A percentile compares a stretch with the other conserved stretches of the same genome.
phyloP scores from a whole-genome alignment of 2,888 invertebrate species.

The Mythimna vitellina region DNA sequence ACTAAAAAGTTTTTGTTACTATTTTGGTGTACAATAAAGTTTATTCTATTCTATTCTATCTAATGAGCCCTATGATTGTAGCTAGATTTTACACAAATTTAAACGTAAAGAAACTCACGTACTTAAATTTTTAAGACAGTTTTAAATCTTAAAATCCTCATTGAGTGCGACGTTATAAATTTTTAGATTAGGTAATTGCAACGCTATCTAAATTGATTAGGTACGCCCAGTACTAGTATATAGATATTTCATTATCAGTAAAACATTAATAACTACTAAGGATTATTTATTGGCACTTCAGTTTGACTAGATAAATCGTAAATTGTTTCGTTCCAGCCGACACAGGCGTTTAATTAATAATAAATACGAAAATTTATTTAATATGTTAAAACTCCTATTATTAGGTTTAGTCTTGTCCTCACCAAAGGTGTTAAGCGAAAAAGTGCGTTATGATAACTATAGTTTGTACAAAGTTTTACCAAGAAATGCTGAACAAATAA shows the following conservation, averaged over 20 bases:
- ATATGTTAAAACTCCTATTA: conserved; percentile 54
- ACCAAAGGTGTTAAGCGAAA: conserved; percentile 63
- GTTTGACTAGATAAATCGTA: conserved; percentile 15
- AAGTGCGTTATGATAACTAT: conserved; percentile 74
- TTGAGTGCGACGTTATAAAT: background rate
- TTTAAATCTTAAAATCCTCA: conserved; percentile 4
- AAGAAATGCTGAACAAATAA: conserved; percentile 80
- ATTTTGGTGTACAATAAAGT: no score
- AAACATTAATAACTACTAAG: conserved; percentile 26
- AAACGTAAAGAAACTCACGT: no score
- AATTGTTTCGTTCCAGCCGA: background rate
- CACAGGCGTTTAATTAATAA: background rate
- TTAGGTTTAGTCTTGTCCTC: conserved; percentile 43
- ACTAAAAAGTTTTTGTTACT: no score
- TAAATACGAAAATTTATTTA: background rate
- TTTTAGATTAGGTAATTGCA: background rate
- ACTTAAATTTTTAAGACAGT: background rate
- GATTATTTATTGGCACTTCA: conserved; percentile 21
- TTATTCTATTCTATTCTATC: no score
- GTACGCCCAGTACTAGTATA: background rate
- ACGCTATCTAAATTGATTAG: conserved; percentile 11
- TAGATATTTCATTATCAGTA: conserved; percentile 31
- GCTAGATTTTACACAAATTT: no score
- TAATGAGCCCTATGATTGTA: no score
- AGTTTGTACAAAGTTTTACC: conserved; percentile 89